Evolutionary conservation across 2,113 vertebrate genomes (phyloP).

Genomic region (Pelusios castaneus): DNA sequence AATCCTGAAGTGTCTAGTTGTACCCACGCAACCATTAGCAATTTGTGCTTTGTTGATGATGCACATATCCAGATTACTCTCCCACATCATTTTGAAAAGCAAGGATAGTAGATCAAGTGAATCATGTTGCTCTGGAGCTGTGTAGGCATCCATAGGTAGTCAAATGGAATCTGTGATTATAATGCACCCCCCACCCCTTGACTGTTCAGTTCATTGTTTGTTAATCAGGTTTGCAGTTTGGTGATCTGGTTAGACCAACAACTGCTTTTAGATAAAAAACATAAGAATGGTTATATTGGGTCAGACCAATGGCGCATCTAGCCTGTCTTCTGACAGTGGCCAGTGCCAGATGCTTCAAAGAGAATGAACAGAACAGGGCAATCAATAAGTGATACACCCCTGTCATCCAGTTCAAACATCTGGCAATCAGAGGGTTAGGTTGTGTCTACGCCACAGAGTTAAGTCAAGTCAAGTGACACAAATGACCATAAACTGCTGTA

Average conservation of each 20-base stretch:
- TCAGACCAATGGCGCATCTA: too few relatives aligned
- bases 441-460: too few relatives aligned
- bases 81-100: background rate
- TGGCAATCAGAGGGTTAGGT: too few relatives aligned
- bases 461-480: too few relatives aligned
- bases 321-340: too few relatives aligned
- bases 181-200: background rate
- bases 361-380: too few relatives aligned
- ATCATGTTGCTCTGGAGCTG: background rate
- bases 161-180: conserved; percentile 19
- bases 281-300: too few relatives aligned
- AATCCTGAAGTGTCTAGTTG: background rate
- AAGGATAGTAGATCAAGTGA: background rate
- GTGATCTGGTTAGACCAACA: background rate
- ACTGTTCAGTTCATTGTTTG: conserved; percentile 30
- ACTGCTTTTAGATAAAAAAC: background rate
- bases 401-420: too few relatives aligned
- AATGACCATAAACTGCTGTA: too few relatives aligned
- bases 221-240: conserved; percentile 9
- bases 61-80: background rate
- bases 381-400: too few relatives aligned
- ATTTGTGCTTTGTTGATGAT: background rate
- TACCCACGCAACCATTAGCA: background rate
- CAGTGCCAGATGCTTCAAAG: too few relatives aligned
- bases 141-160: background rate